Base-by-base conservation (phyloP, 2,113 vertebrate genomes). In the Parus major region DNA sequence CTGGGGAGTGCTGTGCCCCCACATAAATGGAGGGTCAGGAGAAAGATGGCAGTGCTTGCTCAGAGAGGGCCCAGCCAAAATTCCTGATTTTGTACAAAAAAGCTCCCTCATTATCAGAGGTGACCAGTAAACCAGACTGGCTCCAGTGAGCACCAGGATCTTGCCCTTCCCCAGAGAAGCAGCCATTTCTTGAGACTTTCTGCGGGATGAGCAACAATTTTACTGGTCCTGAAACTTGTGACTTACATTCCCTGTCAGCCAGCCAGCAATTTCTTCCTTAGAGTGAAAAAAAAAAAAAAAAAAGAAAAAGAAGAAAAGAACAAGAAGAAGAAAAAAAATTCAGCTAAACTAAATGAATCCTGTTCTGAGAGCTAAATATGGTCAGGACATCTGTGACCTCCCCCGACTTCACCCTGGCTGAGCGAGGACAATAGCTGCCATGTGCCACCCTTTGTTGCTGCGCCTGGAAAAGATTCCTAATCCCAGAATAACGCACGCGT, bases 361-460 rank as follows among this genome's bases (percentile, higher is more conserved):
- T 86, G 52, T 84, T 93, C 88, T 92, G 86, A 71, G 56, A 94
- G 92, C 93, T 96, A 96, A 96, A 96, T 95, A 95, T 94, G 94
- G 95, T 75, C 93, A 96, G 93, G 92, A 96, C 90, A 95, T 90
- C 82, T 96, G 90, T 97, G 96, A 96, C 91, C 95, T 97, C 96
- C 95, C 80, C 82, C 19, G 3, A 60, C 82, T 96, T 96, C 90
- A 86, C 88, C 88, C 92, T 88, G 76, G 90, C 85, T 92, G 94
- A 94, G 86, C 18, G 2, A 65, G 90, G 93, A 97, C 93, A 97
- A 96, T 95, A 92, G 92, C 73, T 94, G 84, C 91, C 94, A 93
- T 93, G 93, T 92, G 94, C 94, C 90, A 93, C 84, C 75, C 89
- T 95, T 93, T 95, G 72, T 90, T 90, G 77, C 29, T 36, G 94